Conservation (phyloP, 2,113 vertebrate species). For the Cebidichthys violaceus region DNA sequence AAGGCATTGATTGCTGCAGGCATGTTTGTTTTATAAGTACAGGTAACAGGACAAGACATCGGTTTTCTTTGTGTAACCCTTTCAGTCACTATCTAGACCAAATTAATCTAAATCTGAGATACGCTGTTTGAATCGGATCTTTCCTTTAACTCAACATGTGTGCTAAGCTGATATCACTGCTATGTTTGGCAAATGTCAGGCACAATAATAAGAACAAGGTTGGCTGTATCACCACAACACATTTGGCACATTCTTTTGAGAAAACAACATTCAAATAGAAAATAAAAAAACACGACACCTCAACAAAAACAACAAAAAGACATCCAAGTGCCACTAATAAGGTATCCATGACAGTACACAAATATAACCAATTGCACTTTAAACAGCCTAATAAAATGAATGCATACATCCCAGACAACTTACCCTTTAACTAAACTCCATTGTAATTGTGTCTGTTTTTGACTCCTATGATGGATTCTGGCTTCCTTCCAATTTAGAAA, state of each 20-base stretch:
- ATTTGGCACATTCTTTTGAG: slow-evolving; percentile 84
- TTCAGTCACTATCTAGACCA: slow-evolving; percentile 55
- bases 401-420: slow-evolving; percentile 77
- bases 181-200: slow-evolving; percentile 78
- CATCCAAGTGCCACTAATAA: slow-evolving; percentile 82
- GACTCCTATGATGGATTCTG: slow-evolving; percentile 60
- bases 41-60: slow-evolving; percentile 64
- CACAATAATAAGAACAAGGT: slow-evolving; percentile 78
- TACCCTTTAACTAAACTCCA: slow-evolving; percentile 62
- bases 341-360: slow-evolving; percentile 78
- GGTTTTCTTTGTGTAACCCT: slow-evolving; percentile 61
- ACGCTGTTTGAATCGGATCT: slow-evolving; percentile 52
- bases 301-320: slow-evolving; percentile 76
- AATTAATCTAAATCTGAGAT: slow-evolving; percentile 59
- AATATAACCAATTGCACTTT: slow-evolving; percentile 84
- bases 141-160: slow-evolving; percentile 50
- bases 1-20: slow-evolving; percentile 72
- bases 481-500: slow-evolving; percentile 68
- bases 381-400: slow-evolving; percentile 80
- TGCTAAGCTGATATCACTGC: slow-evolving; percentile 70
- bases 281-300: slow-evolving; percentile 74
- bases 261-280: slow-evolving; percentile 80
- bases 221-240: slow-evolving; percentile 79
- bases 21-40: slow-evolving; percentile 59
- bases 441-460: slow-evolving; percentile 65